Evolutionary conservation across 1,140 invertebrate genomes (phyloP).

Genomic region (Bombus confusus): DNA sequence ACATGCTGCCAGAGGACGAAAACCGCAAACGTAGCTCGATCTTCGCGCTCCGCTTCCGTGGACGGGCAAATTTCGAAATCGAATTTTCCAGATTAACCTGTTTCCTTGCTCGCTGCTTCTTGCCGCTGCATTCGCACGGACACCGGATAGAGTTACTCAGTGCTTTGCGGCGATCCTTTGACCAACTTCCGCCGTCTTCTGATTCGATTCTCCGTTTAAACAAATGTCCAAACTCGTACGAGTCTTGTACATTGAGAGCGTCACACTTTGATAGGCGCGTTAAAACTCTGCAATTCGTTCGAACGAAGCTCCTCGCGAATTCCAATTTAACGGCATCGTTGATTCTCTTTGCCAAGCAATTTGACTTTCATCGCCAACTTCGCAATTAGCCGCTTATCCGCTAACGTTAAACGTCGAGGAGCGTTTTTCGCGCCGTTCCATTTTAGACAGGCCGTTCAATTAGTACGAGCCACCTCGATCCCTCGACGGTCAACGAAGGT

Average conservation of each 20-base stretch:
- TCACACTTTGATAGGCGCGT: not conserved
- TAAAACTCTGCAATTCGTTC: too few species aligned
- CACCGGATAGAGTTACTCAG: not conserved
- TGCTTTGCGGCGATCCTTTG: not conserved
- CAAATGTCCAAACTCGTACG: not conserved
- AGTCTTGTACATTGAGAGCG: not conserved
- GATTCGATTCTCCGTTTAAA: not conserved
- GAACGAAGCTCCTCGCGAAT: not conserved
- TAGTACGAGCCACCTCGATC: not conserved
- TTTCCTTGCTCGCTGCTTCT: too few species aligned
- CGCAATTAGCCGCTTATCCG: constrained; percentile 11
- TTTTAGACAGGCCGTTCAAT: not conserved
- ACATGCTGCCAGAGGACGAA: not conserved
- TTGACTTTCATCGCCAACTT: not conserved
- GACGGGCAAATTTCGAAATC: constrained; percentile 1
- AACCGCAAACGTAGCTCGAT: constrained; percentile 33
- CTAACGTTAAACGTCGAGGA: constrained; percentile 2
- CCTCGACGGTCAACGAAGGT: not conserved
- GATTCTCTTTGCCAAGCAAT: not conserved
- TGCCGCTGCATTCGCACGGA: not conserved
- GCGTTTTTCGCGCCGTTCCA: not conserved
- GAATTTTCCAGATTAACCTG: constrained; percentile 4
- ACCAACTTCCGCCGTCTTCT: not conserved
- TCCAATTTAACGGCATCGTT: constrained; percentile 1
- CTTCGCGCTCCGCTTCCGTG: not conserved